Base-by-base conservation (phyloP, 1,140 invertebrate species). In the Tetramorium alpestre region DNA sequence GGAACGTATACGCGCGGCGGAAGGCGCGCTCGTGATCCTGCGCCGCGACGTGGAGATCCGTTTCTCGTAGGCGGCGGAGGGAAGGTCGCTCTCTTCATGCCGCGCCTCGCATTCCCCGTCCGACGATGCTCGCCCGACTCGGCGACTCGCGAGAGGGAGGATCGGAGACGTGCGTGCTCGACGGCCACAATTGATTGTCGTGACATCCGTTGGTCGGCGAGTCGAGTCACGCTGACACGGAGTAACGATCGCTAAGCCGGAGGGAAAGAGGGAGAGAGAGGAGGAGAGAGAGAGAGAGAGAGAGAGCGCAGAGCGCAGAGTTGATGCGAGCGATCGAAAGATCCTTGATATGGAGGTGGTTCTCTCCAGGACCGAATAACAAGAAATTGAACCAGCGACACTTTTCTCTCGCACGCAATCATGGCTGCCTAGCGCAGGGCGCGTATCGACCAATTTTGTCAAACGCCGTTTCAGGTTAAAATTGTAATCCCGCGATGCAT, bases 351-450 rank as follows among this genome's bases (percentile, higher is more conserved):
- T 58, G 41, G 54, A 73, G 54, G 11, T 33, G 47, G 22, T 47
- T 72, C 28, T 25, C 25, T 47, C 41, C 56, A 47, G 25, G 54
- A 84, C 25, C n/a, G 51, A 73, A 33, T 54, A 87, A 33, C 28
- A 41, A 72, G 51, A 25, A 22, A 75, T 76, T 84, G 72, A 87
- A 81, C 73, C 76, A 84, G 85, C 91, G 93, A 93, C 93, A 94
- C 93, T 93, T 92, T 92, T 91, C 70, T 76, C 90, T 89, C 85
- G 87, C 92, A 90, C 91, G 93, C 93, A 94, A 95, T 95, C 90
- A 95, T 95, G 94, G 94, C 94, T 94, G 94, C 92, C 93, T 93
- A 92, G 91, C 87, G 91, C 89, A 91, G 90, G 92, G 91, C 90
- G 92, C 91, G 87, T 92, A 94, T 95, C 94, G 93, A 95, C 93